phyloP scores from a whole-genome alignment of 2,113 vertebrate genomes.

The Catharus bicknelli region DNA sequence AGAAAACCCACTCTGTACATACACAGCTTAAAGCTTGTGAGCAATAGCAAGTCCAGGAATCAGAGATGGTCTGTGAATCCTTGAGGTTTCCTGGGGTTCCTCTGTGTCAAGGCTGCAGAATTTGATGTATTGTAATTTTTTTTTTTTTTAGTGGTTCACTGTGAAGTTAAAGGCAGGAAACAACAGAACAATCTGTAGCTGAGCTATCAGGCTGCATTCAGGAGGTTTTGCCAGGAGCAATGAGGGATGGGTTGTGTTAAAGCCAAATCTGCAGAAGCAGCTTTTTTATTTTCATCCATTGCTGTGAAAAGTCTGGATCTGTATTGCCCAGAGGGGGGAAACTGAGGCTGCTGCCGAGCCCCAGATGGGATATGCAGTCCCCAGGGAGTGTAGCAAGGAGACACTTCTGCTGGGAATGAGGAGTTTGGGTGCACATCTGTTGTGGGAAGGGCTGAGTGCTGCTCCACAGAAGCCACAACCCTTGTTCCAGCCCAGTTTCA shows the following conservation, averaged over 20 bases:
- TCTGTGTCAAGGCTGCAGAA: not conserved
- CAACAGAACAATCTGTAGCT: slow-evolving; percentile 37
- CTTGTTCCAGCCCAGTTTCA: slow-evolving; percentile 9
- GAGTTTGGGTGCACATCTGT: not conserved
- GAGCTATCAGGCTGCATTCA: slow-evolving; percentile 50
- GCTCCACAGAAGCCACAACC: slow-evolving; percentile 1
- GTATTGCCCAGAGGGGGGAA: slow-evolving; percentile 32
- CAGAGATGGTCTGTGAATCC: not conserved
- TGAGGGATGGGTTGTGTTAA: slow-evolving; percentile 31
- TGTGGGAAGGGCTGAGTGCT: slow-evolving; percentile 14
- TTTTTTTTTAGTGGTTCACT: not conserved
- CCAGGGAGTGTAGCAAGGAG: not conserved
- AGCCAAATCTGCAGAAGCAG: slow-evolving; percentile 37
- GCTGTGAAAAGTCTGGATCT: slow-evolving; percentile 35
- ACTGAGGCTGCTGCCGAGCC: slow-evolving; percentile 19
- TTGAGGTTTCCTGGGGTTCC: not conserved
- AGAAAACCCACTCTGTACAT: not conserved
- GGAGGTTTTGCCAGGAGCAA: slow-evolving; percentile 11
- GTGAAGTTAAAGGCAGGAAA: slow-evolving; percentile 40
- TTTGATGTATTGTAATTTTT: not conserved
- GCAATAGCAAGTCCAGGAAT: not conserved
- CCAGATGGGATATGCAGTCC: not conserved
- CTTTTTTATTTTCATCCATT: not conserved
- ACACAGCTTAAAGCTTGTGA: not conserved
- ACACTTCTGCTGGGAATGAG: slow-evolving; percentile 6